These are phyloP conservation scores for Serrognathus titanus DNA, from an alignment of 2,888 invertebrate genomes.

Conservation along the genomic window DNA sequence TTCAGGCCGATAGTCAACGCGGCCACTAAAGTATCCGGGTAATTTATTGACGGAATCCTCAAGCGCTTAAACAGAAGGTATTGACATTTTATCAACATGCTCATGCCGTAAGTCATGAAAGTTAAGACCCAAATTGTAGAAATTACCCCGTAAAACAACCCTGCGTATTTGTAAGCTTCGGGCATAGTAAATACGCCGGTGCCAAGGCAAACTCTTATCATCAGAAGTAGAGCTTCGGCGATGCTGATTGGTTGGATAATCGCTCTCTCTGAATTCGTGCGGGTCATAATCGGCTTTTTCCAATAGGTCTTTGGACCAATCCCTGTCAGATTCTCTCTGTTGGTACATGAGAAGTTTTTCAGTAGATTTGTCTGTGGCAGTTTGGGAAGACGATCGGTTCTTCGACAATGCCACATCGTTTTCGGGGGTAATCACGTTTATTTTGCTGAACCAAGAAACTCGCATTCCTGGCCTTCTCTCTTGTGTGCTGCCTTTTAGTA, in stretches of 20 bases:
- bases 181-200: conserved; percentile 11
- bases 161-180: conserved; percentile 6
- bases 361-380: too few relatives aligned
- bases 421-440: too few relatives aligned
- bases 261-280: conserved; percentile 1
- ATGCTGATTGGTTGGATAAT: conserved; percentile 1
- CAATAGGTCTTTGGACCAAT: conserved; percentile 7
- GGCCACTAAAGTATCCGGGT: conserved; percentile 9
- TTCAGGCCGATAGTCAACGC: conserved; percentile 11
- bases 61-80: conserved; percentile 7
- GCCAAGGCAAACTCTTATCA: conserved; percentile 6
- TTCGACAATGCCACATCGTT: too few relatives aligned
- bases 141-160: conserved; percentile 9
- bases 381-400: too few relatives aligned
- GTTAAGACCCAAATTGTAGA: conserved; percentile 2
- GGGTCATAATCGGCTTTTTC: conserved; percentile 10
- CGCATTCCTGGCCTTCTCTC: too few relatives aligned
- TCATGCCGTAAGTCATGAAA: conserved; percentile 6
- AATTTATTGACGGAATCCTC: conserved; percentile 3
- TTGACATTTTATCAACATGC: conserved; percentile 10
- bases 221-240: conserved; percentile 8
- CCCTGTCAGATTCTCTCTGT: too few relatives aligned
- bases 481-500: too few relatives aligned
- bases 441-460: too few relatives aligned
- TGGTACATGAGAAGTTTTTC: too few relatives aligned